Evolutionary conservation across 2,888 invertebrate genomes (phyloP).

Genomic region (Doris montereyensis): DNA sequence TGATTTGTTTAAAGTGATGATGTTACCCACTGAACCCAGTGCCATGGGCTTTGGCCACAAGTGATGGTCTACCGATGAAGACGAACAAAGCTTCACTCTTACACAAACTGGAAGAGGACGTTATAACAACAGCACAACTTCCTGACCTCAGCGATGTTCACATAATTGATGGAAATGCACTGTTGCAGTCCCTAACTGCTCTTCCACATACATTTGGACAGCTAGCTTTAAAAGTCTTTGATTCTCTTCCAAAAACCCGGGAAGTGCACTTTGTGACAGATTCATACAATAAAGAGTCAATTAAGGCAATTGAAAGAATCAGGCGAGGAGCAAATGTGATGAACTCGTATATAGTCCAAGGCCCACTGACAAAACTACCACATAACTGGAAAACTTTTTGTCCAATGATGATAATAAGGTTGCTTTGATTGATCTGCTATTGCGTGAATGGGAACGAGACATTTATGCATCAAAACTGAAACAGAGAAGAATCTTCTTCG

Average conservation of each 20-base stretch:
- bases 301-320: too few species aligned
- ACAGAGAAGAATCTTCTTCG: too few species aligned
- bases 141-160: neutral
- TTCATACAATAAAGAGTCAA: too few species aligned
- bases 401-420: too few species aligned
- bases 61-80: slow-evolving; percentile 46
- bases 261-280: slow-evolving; percentile 2
- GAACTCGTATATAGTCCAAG: too few species aligned
- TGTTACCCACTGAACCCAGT: slow-evolving; percentile 43
- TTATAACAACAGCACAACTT: too few species aligned
- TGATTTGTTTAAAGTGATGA: slow-evolving; percentile 38
- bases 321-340: too few species aligned
- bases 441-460: too few species aligned
- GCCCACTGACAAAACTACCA: too few species aligned
- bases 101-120: neutral
- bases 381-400: too few species aligned
- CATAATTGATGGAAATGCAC: neutral
- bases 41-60: slow-evolving; percentile 44
- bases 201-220: neutral
- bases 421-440: too few species aligned
- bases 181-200: neutral
- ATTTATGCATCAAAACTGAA: too few species aligned
- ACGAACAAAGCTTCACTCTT: slow-evolving; percentile 43
- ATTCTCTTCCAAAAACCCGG: neutral
- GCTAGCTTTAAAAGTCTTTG: neutral